These are phyloP conservation scores for Gymnothorax javanicus DNA, from an alignment of 2,797 vertebrate genomes.

Conservation along the genomic window DNA sequence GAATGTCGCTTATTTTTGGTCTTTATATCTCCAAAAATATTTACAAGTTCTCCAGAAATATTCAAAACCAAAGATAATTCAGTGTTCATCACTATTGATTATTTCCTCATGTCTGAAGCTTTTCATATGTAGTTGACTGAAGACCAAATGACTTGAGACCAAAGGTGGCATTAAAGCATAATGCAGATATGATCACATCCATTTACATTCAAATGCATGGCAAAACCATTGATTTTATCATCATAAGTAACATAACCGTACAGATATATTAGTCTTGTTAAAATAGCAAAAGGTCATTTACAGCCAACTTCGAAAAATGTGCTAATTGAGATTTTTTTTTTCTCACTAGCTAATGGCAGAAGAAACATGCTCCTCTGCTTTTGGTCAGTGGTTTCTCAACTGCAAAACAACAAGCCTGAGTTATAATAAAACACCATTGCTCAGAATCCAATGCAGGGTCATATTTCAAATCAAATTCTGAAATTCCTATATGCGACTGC, in stretches of 20 bases:
- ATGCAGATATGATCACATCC: background rate
- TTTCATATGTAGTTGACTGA: background rate
- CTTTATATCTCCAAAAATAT: background rate
- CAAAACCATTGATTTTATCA: background rate
- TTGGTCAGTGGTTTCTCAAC: background rate
- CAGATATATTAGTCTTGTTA: slow-evolving; percentile 3
- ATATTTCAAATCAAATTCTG: background rate
- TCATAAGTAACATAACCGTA: background rate
- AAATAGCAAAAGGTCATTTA: background rate
- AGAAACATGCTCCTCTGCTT: background rate
- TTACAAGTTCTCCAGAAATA: slow-evolving; percentile 1
- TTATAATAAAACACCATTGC: slow-evolving; percentile 1
- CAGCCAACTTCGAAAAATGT: background rate
- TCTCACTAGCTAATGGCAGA: background rate
- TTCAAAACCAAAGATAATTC: background rate
- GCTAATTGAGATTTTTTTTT: background rate
- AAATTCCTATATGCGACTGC: background rate
- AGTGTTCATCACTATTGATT: background rate
- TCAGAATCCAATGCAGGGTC: background rate
- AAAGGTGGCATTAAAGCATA: background rate
- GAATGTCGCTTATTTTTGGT: background rate
- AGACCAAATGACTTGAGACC: background rate
- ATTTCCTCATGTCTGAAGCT: background rate
- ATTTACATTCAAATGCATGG: background rate
- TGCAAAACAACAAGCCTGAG: slow-evolving; percentile 5